Percentiles rank a stretch among this genome's conserved stretches.
Conservation (phyloP, 2,797 vertebrate genomes). For the Rhyacichthys aspro region DNA sequence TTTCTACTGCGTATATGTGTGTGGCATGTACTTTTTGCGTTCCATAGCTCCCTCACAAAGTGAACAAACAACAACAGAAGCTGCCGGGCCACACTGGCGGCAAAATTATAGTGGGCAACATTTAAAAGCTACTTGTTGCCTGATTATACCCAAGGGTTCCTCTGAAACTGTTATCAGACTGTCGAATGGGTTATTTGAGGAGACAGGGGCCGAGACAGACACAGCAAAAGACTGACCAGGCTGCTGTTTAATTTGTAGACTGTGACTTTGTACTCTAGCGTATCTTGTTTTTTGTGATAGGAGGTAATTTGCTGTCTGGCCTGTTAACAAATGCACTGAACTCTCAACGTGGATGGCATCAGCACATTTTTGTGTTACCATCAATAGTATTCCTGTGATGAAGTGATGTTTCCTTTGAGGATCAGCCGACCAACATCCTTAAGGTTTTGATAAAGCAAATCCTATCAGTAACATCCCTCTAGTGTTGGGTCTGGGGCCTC, state of each 20-base stretch:
- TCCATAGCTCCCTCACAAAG: slow-evolving; percentile 15
- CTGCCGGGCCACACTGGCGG: slow-evolving; percentile 12
- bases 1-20: background rate
- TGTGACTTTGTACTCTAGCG: background rate
- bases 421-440: too few species aligned
- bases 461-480: too few species aligned
- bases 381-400: too few species aligned
- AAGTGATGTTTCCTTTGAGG: too few species aligned
- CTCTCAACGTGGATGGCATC: background rate
- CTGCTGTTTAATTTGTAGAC: background rate
- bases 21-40: slow-evolving; percentile 4
- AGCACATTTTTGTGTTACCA: too few species aligned
- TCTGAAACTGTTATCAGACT: slow-evolving; percentile 27
- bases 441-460: too few species aligned
- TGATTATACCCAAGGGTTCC: slow-evolving; percentile 36
- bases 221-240: background rate
- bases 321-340: slow-evolving; percentile 2
- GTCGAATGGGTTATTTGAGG: slow-evolving; percentile 14
- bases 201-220: background rate
- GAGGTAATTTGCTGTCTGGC: background rate
- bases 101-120: slow-evolving; percentile 33
- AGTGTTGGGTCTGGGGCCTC: too few species aligned
- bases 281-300: background rate
- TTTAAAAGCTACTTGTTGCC: slow-evolving; percentile 42
- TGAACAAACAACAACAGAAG: slow-evolving; percentile 11